A percentile compares a stretch with the other conserved stretches of the same genome.
phyloP scores from a whole-genome alignment of 2,113 vertebrate species.

The Scophthalmus maximus region DNA sequence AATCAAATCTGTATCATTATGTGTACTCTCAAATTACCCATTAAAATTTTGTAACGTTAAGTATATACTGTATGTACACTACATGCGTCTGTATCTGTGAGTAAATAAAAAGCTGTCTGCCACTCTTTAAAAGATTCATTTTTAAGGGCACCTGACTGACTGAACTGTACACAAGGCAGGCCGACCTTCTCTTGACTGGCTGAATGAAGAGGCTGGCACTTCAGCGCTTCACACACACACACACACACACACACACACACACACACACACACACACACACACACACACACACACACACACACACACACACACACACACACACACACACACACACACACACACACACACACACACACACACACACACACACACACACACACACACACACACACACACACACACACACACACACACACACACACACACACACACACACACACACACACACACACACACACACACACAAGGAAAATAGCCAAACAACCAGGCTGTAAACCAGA shows the following conservation, averaged over 20 bases:
- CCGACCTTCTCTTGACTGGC: slow-evolving; percentile 43
- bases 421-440: slow-evolving; percentile 25
- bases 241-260: slow-evolving; percentile 6
- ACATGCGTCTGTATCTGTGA: background rate
- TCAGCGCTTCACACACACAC: slow-evolving; percentile 17
- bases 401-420: slow-evolving; percentile 24
- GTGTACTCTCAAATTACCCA: background rate
- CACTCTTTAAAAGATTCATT: slow-evolving; percentile 30
- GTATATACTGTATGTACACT: too few species aligned
- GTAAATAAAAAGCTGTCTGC: slow-evolving; percentile 6
- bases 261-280: slow-evolving; percentile 7
- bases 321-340: slow-evolving; percentile 7
- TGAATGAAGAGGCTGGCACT: slow-evolving; percentile 20
- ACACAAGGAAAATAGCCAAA: slow-evolving; percentile 24
- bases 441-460: slow-evolving; percentile 7
- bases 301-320: slow-evolving; percentile 7
- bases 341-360: slow-evolving; percentile 7
- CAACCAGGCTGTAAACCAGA: background rate
- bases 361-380: slow-evolving; percentile 7
- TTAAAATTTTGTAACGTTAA: too few species aligned
- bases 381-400: slow-evolving; percentile 7
- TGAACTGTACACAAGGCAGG: slow-evolving; percentile 29
- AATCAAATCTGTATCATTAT: slow-evolving; percentile 15
- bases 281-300: slow-evolving; percentile 7
- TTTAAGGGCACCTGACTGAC: slow-evolving; percentile 45